Base-by-base conservation (phyloP, 2,888 invertebrate genomes). In the Drosophila borealis region DNA sequence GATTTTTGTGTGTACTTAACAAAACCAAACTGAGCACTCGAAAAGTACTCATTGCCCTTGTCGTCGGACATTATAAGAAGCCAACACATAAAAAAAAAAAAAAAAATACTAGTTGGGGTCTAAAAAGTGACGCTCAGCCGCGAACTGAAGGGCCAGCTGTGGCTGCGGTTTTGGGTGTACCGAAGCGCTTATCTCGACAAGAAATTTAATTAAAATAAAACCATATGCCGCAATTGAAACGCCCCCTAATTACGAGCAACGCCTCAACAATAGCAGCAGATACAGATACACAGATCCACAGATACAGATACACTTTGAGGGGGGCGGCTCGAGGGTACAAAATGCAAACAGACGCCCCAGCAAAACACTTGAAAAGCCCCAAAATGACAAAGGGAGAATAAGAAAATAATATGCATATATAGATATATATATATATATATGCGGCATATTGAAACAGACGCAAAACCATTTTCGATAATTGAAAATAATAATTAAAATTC, bases 401-500 rank as follows among this genome's bases (percentile, higher is more conserved):
- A 29, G 8, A 29, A 2, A 8, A 29, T 29, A 8, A 29, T 6
- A 29, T 29, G 17, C 75, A 29, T 33, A 49, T 0, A 41, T 19
- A 45, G n/a, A n/a, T 41, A 56, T 45, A 53, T 9, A 53, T 13
- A 42, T 19, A 46, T 13, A 48, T 19, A 59, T 72, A 55, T 49
- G 36, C 36, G 37, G 50, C 57, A 71, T 57, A 75, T 71, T 60
- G 67, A 70, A 70, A 72, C 77, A 79, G 81, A 74, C 67, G 67
- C 78, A 78, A 85, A 79, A 71, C 59, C 85, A 82, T 87, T 87
- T 89, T 89, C 80, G 80, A 88, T 90, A 90, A 90, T 90, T 90
- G 90, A 90, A 90, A 90, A 90, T 79, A 85, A 89, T 89, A 89
- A 90, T 90, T 90, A 90, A 89, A 89, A 89, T 89, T 90, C 90